A percentile compares a stretch with the other conserved stretches of the same genome.
These are phyloP conservation scores for Latheticus oryzae DNA, from an alignment of 2,888 invertebrate genomes.

Conservation along the genomic window DNA sequence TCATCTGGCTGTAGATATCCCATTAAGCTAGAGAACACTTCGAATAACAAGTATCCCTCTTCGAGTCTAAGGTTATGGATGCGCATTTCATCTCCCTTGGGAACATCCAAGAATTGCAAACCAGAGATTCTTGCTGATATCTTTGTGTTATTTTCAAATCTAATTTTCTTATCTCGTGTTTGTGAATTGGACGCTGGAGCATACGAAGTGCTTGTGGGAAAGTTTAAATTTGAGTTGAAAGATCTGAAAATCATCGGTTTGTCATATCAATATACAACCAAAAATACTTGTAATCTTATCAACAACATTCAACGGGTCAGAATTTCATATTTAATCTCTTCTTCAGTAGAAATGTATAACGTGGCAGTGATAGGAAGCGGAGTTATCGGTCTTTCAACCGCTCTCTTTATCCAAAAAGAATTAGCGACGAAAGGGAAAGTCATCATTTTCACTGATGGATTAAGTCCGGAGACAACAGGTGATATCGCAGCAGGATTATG, in stretches of 20 bases:
- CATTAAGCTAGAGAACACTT: constrained; percentile 73
- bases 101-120: constrained; percentile 60
- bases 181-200: constrained; percentile 40
- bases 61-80: constrained; percentile 69
- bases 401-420: constrained; percentile 74
- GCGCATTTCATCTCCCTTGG: constrained; percentile 62
- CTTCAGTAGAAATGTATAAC: constrained; percentile 43
- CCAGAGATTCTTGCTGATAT: constrained; percentile 45
- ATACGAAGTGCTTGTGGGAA: constrained; percentile 15
- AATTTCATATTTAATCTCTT: constrained; percentile 1
- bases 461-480: constrained; percentile 80
- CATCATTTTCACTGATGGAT: constrained; percentile 74
- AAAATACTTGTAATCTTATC: background rate
- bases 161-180: constrained; percentile 45
- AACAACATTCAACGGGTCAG: background rate
- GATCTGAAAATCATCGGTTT: constrained; percentile 16
- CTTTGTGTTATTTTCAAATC: constrained; percentile 46
- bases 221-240: constrained; percentile 6
- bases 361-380: constrained; percentile 80
- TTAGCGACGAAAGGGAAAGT: constrained; percentile 68
- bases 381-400: constrained; percentile 77
- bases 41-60: constrained; percentile 73
- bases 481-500: constrained; percentile 84
- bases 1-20: constrained; percentile 74
- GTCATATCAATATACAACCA: constrained; percentile 9